Evolutionary conservation across 2,113 vertebrate genomes (phyloP), one percentile per base, ranked within the genome.

Genomic region (Xyliphius kryptos): DNA sequence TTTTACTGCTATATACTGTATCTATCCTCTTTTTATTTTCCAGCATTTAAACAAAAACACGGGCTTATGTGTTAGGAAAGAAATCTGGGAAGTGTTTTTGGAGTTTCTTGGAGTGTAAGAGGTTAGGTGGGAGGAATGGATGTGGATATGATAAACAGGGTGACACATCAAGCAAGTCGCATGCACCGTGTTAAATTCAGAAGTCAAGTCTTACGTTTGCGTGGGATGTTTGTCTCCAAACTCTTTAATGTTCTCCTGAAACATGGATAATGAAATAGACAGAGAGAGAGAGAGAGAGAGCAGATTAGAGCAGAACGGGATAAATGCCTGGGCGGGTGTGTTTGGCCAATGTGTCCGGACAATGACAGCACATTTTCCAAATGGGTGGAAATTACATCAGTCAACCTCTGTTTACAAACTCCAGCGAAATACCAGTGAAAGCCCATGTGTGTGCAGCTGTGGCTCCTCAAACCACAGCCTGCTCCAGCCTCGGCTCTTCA

Each of bases 171-270:
- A 54, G 16, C 38, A 44, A 12, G 16, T 66, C 19, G 21, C 47
- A 41, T 26, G 6, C 26, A 44, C 10, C 46, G 46, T 38, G 21
- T 50, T 63, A 60, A 54, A 63, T 61, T 47, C 43, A 46, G 63
- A 62, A n/a, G n/a, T n/a, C n/a, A 32, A 77, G 62, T 76, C 92
- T 92, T 89, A 95, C 93, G 91, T 92, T 82, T 94, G 91, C 53
- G 86, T 85, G 77, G 92, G 91, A 82, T 94, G 91, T 76, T 93
- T 91, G 79, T 94, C 92, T 83, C 91, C 90, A 64, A 95, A 92
- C 82, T 94, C 93, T 84, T 95, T 94, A 79, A 94, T 94, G 85
- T 92, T 93, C 80, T 93, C 91, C 93, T 95, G 85, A 68, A 67
- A 72, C 44, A 65, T 68, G 70, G 67, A 72, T 67, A 59, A 63